Evolutionary conservation across 2,888 invertebrate species (phyloP).

Genomic region (Aspidapion aeneum): DNA sequence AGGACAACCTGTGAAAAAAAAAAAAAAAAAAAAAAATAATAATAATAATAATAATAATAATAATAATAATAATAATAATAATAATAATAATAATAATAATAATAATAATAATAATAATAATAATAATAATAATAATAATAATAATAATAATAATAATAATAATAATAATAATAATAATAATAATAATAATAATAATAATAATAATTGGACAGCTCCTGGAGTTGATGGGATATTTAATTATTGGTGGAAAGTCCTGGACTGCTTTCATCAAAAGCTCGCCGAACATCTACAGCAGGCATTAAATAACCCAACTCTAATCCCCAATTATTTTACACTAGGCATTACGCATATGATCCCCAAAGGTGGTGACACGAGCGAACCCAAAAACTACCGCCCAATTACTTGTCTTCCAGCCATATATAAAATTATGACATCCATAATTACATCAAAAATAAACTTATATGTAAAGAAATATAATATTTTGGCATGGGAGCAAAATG

Average conservation of each 20-base stretch:
- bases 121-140: no score
- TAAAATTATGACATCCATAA: constrained; percentile 7
- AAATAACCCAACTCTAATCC: background rate
- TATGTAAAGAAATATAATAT: background rate
- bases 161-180: no score
- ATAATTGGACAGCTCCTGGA: constrained; percentile 2
- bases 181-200: background rate
- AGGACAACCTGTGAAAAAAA: no score
- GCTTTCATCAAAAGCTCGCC: background rate
- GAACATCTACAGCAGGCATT: background rate
- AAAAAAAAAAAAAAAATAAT: no score
- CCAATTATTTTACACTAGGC: background rate
- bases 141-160: no score
- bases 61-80: no score
- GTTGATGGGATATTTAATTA: background rate
- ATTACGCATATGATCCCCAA: constrained; percentile 14
- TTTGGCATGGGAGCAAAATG: background rate
- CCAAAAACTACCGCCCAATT: constrained; percentile 23
- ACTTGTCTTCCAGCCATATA: constrained; percentile 20
- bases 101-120: no score
- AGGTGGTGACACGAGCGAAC: constrained; percentile 8
- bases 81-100: no score
- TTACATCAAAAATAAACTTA: background rate
- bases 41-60: no score
- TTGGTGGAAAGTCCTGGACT: background rate